Conservation (phyloP, 2,113 vertebrate genomes). For the Bos javanicus region DNA sequence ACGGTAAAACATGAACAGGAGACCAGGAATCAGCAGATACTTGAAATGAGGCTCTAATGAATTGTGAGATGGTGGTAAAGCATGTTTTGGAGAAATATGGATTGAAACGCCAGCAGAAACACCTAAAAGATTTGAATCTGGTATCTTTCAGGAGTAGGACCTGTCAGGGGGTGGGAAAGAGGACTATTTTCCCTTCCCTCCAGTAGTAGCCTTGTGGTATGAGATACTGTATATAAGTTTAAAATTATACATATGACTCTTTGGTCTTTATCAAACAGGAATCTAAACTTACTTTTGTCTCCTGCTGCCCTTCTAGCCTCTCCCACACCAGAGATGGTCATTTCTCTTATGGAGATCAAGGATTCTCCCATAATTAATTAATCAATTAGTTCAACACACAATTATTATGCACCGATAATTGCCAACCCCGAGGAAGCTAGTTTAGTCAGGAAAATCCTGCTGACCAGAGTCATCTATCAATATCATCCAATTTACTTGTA, state of each 20-base stretch:
- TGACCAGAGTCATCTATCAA: slow-evolving; percentile 6
- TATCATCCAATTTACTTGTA: slow-evolving; percentile 11
- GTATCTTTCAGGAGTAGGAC: not conserved
- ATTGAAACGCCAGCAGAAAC: not conserved
- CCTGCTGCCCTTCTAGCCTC: not conserved
- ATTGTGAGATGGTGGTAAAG: not conserved
- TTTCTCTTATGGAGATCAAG: not conserved
- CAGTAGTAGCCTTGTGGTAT: not conserved
- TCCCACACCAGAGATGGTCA: not conserved
- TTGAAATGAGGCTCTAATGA: not conserved
- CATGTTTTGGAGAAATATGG: not conserved
- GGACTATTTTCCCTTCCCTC: not conserved
- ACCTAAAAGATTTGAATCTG: not conserved
- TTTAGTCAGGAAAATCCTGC: slow-evolving; percentile 32
- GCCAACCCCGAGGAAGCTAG: not conserved
- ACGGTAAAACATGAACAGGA: not conserved
- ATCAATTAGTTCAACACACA: slow-evolving; percentile 51
- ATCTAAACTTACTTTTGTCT: not conserved
- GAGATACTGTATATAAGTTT: not conserved
- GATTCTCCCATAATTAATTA: slow-evolving; percentile 41
- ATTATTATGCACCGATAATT: slow-evolving; percentile 43
- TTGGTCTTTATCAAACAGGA: not conserved
- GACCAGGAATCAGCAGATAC: not conserved
- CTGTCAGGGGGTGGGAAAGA: not conserved
- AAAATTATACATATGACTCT: not conserved